Evolutionary conservation across 2,888 invertebrate species (phyloP).

Genomic region (Pandemis heparana): DNA sequence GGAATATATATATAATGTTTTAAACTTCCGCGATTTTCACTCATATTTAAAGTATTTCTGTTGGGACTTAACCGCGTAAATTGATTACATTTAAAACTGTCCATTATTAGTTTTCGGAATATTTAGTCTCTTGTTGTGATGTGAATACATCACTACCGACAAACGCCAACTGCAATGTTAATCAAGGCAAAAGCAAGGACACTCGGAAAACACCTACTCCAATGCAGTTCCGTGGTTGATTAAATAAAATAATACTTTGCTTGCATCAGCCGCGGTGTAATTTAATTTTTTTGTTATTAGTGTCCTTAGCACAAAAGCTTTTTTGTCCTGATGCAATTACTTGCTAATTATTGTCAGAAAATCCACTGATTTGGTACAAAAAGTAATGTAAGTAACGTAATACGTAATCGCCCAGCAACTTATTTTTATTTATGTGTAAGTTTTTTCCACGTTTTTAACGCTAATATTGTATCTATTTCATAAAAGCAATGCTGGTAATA

Average conservation of each 20-base stretch:
- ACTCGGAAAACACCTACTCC: neutral
- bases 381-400: neutral
- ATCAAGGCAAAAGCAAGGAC: constrained; percentile 12
- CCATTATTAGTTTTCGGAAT: neutral
- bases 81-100: too few relatives aligned
- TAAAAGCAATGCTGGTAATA: too few relatives aligned
- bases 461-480: neutral
- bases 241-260: neutral
- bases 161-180: constrained; percentile 4
- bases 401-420: neutral
- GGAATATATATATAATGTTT: too few relatives aligned
- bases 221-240: constrained; percentile 6
- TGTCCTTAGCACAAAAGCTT: neutral
- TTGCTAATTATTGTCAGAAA: neutral
- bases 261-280: constrained; percentile 1
- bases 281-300: constrained; percentile 17
- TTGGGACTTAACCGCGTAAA: too few relatives aligned
- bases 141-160: neutral
- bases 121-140: neutral
- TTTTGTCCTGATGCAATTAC: constrained; percentile 10
- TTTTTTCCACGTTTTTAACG: neutral
- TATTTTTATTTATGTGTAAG: neutral
- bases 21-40: too few relatives aligned
- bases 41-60: too few relatives aligned
- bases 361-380: neutral